Evolutionary conservation across 2,888 invertebrate species (phyloP).

Genomic region (Mythimna pallens): DNA sequence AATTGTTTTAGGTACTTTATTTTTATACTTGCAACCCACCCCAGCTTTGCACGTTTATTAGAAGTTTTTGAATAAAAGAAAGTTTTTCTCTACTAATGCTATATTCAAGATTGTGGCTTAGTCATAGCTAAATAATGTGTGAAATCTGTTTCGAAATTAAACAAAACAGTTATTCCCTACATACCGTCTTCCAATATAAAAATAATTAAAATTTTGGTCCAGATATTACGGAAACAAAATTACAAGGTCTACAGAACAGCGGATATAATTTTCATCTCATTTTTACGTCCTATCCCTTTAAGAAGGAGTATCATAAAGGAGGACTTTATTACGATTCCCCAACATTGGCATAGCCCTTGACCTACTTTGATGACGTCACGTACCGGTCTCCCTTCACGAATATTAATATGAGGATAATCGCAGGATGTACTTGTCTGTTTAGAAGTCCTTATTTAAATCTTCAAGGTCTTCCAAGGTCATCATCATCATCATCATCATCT

Average conservation of each 20-base stretch:
- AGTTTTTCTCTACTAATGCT: too few species aligned
- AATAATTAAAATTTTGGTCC: slow-evolving; percentile 21
- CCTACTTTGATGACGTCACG: slow-evolving; percentile 55
- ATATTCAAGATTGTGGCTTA: too few species aligned
- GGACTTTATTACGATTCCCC: slow-evolving; percentile 52
- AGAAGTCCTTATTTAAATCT: slow-evolving; percentile 9
- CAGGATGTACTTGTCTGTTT: slow-evolving; percentile 12
- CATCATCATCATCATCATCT: too few species aligned
- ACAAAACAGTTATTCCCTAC: not conserved
- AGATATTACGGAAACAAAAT: slow-evolving; percentile 23
- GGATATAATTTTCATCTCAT: slow-evolving; percentile 38
- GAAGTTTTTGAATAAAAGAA: too few species aligned
- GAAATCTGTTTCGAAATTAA: slow-evolving; percentile 6
- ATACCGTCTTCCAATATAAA: slow-evolving; percentile 1
- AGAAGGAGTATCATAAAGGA: slow-evolving; percentile 34
- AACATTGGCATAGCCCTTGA: slow-evolving; percentile 46
- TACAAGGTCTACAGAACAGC: slow-evolving; percentile 16
- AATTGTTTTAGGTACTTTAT: too few species aligned
- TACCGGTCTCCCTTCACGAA: slow-evolving; percentile 35
- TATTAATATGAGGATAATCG: slow-evolving; percentile 52
- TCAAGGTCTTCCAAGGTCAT: not conserved
- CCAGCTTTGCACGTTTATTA: too few species aligned
- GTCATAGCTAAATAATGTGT: not conserved
- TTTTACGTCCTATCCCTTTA: slow-evolving; percentile 33
- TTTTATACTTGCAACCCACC: too few species aligned